These are phyloP conservation scores for Schizopygopsis malacanthus DNA, from an alignment of 2,797 vertebrate genomes.

Conservation along the genomic window DNA sequence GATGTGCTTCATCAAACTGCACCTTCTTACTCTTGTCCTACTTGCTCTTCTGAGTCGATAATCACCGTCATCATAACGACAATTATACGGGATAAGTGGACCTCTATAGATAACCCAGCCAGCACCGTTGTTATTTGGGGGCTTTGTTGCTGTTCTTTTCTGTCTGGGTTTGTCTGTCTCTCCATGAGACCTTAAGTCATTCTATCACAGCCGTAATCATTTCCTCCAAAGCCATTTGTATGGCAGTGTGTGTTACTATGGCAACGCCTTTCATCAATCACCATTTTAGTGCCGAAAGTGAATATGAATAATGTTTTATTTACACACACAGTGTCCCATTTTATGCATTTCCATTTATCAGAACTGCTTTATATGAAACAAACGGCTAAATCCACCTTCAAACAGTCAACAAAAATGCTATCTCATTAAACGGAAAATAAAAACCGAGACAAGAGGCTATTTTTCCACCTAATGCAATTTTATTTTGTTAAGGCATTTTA, in stretches of 20 bases:
- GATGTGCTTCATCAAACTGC: slow-evolving; percentile 21
- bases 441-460: neutral
- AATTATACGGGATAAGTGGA: neutral
- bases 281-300: slow-evolving; percentile 53
- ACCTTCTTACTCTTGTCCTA: neutral
- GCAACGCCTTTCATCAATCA: slow-evolving; percentile 64
- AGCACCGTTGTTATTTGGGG: neutral
- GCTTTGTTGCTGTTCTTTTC: slow-evolving; percentile 7
- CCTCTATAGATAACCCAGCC: slow-evolving; percentile 17
- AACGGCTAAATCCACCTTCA: slow-evolving; percentile 3
- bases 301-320: slow-evolving; percentile 62
- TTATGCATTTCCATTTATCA: slow-evolving; percentile 43
- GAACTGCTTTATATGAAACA: slow-evolving; percentile 36
- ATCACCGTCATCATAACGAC: slow-evolving; percentile 15
- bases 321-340: slow-evolving; percentile 40
- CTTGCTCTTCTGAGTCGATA: slow-evolving; percentile 8
- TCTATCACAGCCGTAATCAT: slow-evolving; percentile 55
- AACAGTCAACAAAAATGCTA: slow-evolving; percentile 32
- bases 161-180: neutral
- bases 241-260: slow-evolving; percentile 62
- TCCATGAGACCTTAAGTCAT: slow-evolving; percentile 34
- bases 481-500: neutral
- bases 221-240: slow-evolving; percentile 59
- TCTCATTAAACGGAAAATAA: slow-evolving; percentile 18
- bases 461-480: slow-evolving; percentile 3